These are phyloP conservation scores for Gavialis gangeticus DNA, from an alignment of 2,113 vertebrate species.

Conservation along the genomic window DNA sequence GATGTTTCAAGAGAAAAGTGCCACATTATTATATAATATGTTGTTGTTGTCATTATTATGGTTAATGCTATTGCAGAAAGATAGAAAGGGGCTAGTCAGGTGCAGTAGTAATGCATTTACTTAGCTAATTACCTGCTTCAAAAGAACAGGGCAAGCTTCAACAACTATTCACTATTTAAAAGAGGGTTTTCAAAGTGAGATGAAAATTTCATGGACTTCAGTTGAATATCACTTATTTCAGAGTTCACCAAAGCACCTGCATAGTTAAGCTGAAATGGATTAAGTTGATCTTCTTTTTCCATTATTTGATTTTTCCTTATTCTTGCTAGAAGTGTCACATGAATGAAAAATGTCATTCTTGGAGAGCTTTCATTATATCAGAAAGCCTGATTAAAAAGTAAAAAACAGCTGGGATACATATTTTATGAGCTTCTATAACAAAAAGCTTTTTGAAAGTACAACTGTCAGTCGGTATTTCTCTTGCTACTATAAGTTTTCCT, in stretches of 20 bases:
- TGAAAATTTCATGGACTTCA: conserved; percentile 25
- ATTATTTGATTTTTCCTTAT: conserved; percentile 19
- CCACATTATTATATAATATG: not conserved
- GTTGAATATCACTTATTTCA: not conserved
- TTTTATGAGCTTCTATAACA: conserved; percentile 50
- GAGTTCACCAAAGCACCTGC: not conserved
- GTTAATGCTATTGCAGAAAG: not conserved
- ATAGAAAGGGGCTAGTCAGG: not conserved
- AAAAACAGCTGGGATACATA: conserved; percentile 35
- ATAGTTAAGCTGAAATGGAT: conserved; percentile 49
- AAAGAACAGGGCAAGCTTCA: not conserved
- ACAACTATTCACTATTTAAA: conserved; percentile 34
- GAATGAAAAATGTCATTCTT: conserved; percentile 45
- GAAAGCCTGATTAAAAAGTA: conserved; percentile 52
- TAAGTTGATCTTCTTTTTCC: conserved; percentile 47
- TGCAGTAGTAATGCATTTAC: not conserved
- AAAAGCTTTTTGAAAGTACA: not conserved
- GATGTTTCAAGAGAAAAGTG: not conserved
- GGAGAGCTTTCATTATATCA: conserved; percentile 56
- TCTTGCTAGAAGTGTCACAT: conserved; percentile 24
- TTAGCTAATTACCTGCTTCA: conserved; percentile 45
- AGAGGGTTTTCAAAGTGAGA: not conserved
- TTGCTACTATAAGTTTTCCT: conserved; percentile 16
- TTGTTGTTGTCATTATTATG: not conserved
- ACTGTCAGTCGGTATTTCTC: conserved; percentile 21